Base-by-base conservation (phyloP, 2,113 vertebrate species). In the Pelusios castaneus region DNA sequence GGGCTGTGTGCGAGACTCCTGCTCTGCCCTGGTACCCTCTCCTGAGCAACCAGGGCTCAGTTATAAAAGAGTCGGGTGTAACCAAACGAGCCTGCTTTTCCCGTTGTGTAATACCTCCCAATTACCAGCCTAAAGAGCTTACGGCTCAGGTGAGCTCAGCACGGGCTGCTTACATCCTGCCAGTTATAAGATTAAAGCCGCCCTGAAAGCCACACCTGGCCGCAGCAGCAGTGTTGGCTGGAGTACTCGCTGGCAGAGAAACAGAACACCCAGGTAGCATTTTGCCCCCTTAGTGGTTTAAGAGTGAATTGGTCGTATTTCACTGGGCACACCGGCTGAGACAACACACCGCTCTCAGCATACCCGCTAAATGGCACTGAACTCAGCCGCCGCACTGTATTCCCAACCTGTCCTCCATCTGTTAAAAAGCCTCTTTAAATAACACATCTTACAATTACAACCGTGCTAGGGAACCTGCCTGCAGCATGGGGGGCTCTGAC, bases 181-280 rank as follows among this genome's bases (percentile, higher is more conserved):
- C 80, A 13, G 77, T 95, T 79, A 10, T 19, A 87, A 90, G 80
- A 82, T 56, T 51, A 86, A 79, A 55, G 78, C 24, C 3, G 2
- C n/a, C 80, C 25, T 83, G 87, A 85, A 60, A 96, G 67, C 89
- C 43, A 55, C 87, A 81, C 56, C 85, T 90, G 89, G 47, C 47
- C 79, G 45, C 63, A 75, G 24, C 2, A 8, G 77, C 88, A 55
- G n/a, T 16, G 47, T 80, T 87, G 55, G 10, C 51, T 54, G 88
- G 58, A 49, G 47, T 13, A 82, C 82, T 63, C 2, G 0, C 84
- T 82, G 63, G 55, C 81, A 24, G 70, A 93, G 89, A 87, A 94
- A 89, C 0, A 2, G 17, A 88, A 73, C 67, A 84, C 13, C 1
- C 1, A 87, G 63, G 2, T 1, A 87, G 56, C 31, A 85, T 81